A percentile compares a stretch with the other conserved stretches of the same genome.
These are phyloP conservation scores for Palaemon carinicauda DNA, from an alignment of 1,140 invertebrate species.

Conservation along the genomic window DNA sequence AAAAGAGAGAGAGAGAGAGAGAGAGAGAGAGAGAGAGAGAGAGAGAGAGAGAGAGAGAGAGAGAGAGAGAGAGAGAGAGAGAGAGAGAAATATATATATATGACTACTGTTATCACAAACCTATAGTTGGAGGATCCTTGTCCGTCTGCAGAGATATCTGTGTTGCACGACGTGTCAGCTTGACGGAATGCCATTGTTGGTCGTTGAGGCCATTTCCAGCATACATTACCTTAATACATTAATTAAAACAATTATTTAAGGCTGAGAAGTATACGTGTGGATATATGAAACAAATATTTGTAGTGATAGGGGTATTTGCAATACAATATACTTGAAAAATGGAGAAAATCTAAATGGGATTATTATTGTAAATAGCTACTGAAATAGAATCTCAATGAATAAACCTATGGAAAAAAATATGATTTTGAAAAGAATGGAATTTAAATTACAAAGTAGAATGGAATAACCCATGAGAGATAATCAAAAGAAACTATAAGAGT, in stretches of 20 bases:
- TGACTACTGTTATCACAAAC: too few species aligned
- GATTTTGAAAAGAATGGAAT: too few species aligned
- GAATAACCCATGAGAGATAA: too few species aligned
- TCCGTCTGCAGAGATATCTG: constrained; percentile 87
- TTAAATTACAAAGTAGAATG: background rate
- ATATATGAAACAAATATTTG: too few species aligned
- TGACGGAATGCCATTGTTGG: constrained; percentile 92
- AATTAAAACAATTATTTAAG: background rate
- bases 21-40: constrained; percentile 67
- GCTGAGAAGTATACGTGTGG: too few species aligned
- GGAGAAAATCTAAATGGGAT: too few species aligned
- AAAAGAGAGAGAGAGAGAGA: constrained; percentile 67
- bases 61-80: background rate
- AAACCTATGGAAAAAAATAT: too few species aligned
- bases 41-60: constrained; percentile 60
- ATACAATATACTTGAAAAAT: too few species aligned
- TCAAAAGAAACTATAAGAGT: constrained; percentile 57
- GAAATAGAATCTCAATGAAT: too few species aligned
- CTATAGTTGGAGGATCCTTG: constrained; percentile 79
- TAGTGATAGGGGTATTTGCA: too few species aligned
- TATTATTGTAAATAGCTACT: too few species aligned
- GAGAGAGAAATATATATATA: background rate
- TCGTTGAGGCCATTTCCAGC: constrained; percentile 87
- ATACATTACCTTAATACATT: constrained; percentile 22
- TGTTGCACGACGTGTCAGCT: constrained; percentile 83